Evolutionary conservation across 2,797 vertebrate species (phyloP).

Genomic region (Chelmon rostratus): DNA sequence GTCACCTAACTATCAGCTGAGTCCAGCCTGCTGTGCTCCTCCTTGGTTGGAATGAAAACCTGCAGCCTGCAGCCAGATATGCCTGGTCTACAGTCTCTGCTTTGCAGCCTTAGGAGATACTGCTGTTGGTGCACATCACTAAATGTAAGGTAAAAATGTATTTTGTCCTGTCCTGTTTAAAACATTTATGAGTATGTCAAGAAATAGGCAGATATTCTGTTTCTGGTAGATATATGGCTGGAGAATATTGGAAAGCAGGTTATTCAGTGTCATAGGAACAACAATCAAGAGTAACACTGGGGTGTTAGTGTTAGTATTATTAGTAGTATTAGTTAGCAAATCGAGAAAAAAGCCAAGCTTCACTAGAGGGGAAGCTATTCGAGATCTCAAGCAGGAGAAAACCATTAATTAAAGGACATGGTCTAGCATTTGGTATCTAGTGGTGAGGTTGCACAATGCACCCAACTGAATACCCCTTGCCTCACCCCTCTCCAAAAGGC

Average conservation of each 20-base stretch:
- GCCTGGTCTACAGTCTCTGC: neutral
- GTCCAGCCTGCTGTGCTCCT: no score
- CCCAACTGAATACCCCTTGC: no score
- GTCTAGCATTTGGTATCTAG: no score
- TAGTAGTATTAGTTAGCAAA: neutral
- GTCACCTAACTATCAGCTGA: no score
- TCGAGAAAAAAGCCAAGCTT: neutral
- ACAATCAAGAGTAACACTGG: neutral
- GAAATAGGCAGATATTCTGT: neutral
- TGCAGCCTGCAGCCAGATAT: no score
- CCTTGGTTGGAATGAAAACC: no score
- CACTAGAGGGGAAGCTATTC: neutral
- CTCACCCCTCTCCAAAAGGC: no score
- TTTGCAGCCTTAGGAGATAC: neutral
- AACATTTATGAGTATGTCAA: neutral
- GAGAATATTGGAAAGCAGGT: conserved; percentile 2
- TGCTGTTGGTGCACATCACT: neutral
- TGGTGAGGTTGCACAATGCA: no score
- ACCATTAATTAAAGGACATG: no score
- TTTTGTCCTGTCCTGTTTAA: neutral
- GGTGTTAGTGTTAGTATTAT: no score
- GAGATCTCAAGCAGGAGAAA: neutral
- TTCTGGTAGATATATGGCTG: neutral
- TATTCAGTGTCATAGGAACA: neutral
- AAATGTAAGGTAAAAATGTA: neutral